Conservation (phyloP, 2,888 invertebrate species). For the Hyppa rectilinea region DNA sequence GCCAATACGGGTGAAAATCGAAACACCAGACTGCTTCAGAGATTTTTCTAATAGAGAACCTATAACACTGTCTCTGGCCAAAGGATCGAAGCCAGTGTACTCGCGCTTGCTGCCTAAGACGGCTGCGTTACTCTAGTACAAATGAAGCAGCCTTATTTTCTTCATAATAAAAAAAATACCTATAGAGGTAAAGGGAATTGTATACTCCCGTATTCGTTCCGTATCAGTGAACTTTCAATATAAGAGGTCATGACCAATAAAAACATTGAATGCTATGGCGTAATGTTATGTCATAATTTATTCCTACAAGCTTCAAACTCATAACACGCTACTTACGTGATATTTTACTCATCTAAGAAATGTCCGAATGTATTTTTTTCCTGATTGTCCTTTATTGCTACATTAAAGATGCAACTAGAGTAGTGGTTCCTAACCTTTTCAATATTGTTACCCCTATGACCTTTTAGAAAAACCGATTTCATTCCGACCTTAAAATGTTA, state of each 20-base stretch:
- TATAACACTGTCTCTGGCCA: neutral
- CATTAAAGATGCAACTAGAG: too few species aligned
- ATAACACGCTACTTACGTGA: neutral
- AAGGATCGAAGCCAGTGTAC: neutral
- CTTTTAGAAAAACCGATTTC: too few species aligned
- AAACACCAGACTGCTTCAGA: neutral
- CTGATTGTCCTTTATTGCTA: neutral
- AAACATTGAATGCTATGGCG: slow-evolving; percentile 3
- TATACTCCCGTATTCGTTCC: slow-evolving; percentile 21
- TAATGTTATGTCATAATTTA: slow-evolving; percentile 2
- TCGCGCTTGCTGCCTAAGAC: neutral
- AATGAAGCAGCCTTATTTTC: neutral
- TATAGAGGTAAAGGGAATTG: neutral
- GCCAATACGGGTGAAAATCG: neutral
- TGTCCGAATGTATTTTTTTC: neutral
- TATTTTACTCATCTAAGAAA: neutral
- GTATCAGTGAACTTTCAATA: slow-evolving; percentile 33
- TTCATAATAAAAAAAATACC: neutral
- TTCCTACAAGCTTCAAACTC: neutral
- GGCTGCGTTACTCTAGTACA: too few species aligned
- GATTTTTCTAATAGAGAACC: neutral
- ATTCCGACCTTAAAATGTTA: too few species aligned
- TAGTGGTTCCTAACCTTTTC: too few species aligned
- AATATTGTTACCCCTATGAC: too few species aligned
- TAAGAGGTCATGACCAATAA: slow-evolving; percentile 35